Evolutionary conservation across 2,797 vertebrate genomes (phyloP), one percentile per base, ranked within the genome.

Genomic region (Neosilurus mollespiculum): DNA sequence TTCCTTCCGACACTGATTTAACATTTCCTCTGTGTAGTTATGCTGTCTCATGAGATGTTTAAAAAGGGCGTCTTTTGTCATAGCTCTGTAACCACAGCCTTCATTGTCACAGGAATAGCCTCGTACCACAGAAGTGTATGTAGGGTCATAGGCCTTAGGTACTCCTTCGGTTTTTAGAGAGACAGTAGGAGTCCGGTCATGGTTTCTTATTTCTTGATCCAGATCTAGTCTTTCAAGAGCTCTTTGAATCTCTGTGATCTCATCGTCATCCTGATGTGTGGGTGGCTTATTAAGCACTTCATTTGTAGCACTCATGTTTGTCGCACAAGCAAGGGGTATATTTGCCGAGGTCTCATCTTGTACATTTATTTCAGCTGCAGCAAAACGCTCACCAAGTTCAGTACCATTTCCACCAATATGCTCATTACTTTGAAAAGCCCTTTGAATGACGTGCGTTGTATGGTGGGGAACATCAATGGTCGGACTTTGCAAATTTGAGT

Each of bases 41-140:
- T 99, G 98, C 59, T 93, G 88, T 92, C 97, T 99, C 64, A 94
- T 93, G 59, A 99, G 97, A 89, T 99, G 98, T 88, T 95, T 99
- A 92, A 98, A 98, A 16, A 98, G 93, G 0, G 97, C 95, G 0
- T 99, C 98, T 86, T 96, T 94, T 81, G 98, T 98, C 94, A 97
- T 94, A 9, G 97, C 95, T 86, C 95, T 96, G 18, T 97, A 99
- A 58, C 67, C 90, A 88, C 98, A 99, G 80, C 93, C 93, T 0
- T 94, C 92, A 61, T 89, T 92, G 72, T 97, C 96, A 88, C 98
- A 99, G 0, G 93, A 91, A 78, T 90, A 90, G 86, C 86, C 93
- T 4, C 82, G n/a, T 89, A 53, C 88, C 71, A 90, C 84, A 88
- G 91, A 69, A 20, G 91, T n/a, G 77, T 91, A 91, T 49, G 91